Evolutionary conservation across 2,113 vertebrate genomes (phyloP), one percentile per base, ranked within the genome.

Genomic region (Sitta europaea): DNA sequence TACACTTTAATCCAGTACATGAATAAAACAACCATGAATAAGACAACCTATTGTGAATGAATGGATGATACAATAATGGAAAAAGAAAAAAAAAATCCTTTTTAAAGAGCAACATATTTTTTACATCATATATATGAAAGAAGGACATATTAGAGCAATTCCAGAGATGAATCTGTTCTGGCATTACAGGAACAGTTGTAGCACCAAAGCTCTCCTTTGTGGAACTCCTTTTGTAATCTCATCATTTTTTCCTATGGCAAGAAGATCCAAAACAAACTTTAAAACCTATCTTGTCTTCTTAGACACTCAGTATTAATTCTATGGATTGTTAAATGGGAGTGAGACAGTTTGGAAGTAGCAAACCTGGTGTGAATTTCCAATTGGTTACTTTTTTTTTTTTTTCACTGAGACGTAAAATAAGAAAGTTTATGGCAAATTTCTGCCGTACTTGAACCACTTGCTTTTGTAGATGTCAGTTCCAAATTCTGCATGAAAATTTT

Each of bases 211-310:
- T 63, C n/a, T 96, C 71, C 72, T 81, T 11, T 27, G 45, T 63
- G 58, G 66, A 86, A 82, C 28, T 76, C 72, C 36, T 73, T 93
- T 91, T 75, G 38, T 90, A 86, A 62, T 80, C 14, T 83, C 71
- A 81, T 81, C 0, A 4, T 70, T 71, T 88, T 62, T 87, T 77
- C 20, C 40, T 36, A 43, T 1, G 3, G 11, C 33, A 91, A 70
- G 51, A 57, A 61, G 24, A 23, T 82, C 86, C 92, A 65, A 96
- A 96, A 91, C 31, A 81, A 90, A 81, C 27, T 92, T 85, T 63
- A 62, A 94, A 81, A 88, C 17, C 36, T 55, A 53, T 65, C 1
- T 42, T 9, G 40, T 79, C 65, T 95, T 93, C 15, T 33, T 83
- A 67, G 24, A 70, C 63, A 11, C 16, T 74, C 12, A 35, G 18